Conservation (phyloP, 2,797 vertebrate species). For the Lepilemur ruficaudatus region DNA sequence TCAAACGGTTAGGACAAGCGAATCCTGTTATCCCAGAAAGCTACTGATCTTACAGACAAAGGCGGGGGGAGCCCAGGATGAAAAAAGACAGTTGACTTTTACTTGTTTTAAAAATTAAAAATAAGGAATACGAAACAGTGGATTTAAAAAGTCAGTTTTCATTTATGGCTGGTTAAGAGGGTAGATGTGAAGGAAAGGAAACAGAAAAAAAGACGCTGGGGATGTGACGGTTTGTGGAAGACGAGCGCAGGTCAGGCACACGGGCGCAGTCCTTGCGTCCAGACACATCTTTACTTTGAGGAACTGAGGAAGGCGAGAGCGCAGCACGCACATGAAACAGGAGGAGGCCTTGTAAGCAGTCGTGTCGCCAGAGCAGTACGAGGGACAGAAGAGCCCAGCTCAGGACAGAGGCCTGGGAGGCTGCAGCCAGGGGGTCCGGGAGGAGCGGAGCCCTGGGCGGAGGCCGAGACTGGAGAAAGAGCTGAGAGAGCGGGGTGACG, state of each 20-base stretch:
- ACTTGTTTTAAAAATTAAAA: not conserved
- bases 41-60: not conserved
- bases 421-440: too few species aligned
- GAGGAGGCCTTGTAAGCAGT: rapidly evolving
- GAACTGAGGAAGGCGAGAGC: not conserved
- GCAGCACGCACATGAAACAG: rapidly evolving
- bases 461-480: not conserved
- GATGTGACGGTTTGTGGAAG: not conserved
- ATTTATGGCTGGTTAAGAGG: not conserved
- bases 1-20: not conserved
- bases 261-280: not conserved
- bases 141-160: not conserved
- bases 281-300: not conserved
- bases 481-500: rapidly evolving
- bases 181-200: not conserved
- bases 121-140: not conserved
- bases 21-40: not conserved
- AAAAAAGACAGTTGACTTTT: not conserved
- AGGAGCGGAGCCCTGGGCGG: not conserved
- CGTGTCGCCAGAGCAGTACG: not conserved
- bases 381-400: not conserved
- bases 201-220: not conserved
- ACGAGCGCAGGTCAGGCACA: not conserved
- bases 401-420: not conserved
- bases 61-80: not conserved